These are phyloP conservation scores for Lycaena phlaeas DNA, from an alignment of 2,888 invertebrate genomes.

Conservation along the genomic window DNA sequence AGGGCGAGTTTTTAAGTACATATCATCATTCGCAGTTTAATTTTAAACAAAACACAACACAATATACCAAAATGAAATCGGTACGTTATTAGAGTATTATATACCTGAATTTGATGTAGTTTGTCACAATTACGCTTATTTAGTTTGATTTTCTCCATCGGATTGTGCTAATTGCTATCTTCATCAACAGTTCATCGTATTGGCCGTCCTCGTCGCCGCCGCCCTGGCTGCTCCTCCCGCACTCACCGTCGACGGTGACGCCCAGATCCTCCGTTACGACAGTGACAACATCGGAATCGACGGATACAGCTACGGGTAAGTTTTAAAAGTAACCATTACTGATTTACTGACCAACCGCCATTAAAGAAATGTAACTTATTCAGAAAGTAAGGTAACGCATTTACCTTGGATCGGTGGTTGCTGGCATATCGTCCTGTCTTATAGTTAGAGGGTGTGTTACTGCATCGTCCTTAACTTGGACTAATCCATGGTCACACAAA, in stretches of 20 bases:
- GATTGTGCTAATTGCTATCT: neutral
- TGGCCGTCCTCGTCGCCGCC: slow-evolving; percentile 43
- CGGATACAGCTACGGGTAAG: slow-evolving; percentile 41
- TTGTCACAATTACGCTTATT: neutral
- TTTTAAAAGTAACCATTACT: slow-evolving; percentile 10
- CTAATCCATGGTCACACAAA: no score
- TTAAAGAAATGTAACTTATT: no score
- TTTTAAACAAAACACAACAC: slow-evolving; percentile 34
- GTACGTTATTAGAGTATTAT: no score
- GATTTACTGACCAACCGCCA: no score
- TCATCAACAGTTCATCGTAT: slow-evolving; percentile 46
- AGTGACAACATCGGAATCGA: slow-evolving; percentile 48
- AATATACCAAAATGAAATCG: slow-evolving; percentile 58
- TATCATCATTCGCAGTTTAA: slow-evolving; percentile 57
- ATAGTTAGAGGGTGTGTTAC: no score
- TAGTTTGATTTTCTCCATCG: neutral
- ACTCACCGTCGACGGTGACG: slow-evolving; percentile 35
- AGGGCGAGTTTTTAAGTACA: no score
- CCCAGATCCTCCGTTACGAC: slow-evolving; percentile 23
- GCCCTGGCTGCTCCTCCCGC: slow-evolving; percentile 30
- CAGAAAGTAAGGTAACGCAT: no score
- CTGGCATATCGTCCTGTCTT: no score
- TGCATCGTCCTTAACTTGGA: no score
- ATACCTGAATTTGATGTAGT: no score
- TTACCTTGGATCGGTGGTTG: no score